Percentiles rank a stretch among this genome's conserved stretches.
Evolutionary conservation across 2,888 invertebrate species (phyloP).

Genomic region (Mycalesis mineus): DNA sequence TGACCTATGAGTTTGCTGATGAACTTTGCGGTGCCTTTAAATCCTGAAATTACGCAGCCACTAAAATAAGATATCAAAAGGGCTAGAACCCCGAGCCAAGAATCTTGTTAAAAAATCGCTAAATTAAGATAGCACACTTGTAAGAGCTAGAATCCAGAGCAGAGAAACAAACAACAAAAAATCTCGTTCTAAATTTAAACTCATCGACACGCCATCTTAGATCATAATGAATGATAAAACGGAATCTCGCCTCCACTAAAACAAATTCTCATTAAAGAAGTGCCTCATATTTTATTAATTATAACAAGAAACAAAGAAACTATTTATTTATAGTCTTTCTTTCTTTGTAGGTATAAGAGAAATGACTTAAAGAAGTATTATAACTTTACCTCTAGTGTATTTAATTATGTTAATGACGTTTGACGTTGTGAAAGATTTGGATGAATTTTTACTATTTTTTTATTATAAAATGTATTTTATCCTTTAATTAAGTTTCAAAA

Average conservation of each 20-base stretch:
- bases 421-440: background rate
- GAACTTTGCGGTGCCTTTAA: no score
- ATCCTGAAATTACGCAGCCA: background rate
- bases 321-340: background rate
- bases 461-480: background rate
- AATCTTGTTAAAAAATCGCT: no score
- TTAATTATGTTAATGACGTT: background rate
- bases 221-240: background rate
- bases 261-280: background rate
- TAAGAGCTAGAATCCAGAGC: no score
- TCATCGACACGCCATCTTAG: no score
- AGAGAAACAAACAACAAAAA: no score
- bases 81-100: no score
- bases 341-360: conserved; percentile 6
- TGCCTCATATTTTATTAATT: conserved; percentile 4
- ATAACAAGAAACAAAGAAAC: background rate
- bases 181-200: no score
- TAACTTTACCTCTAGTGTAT: conserved; percentile 5
- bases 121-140: background rate
- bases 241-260: background rate
- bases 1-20: background rate
- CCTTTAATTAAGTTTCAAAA: no score
- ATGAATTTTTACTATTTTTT: background rate
- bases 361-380: conserved; percentile 14
- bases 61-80: background rate